Evolutionary conservation across 2,888 invertebrate genomes (phyloP), one percentile per base, ranked within the genome.

Genomic region (Oscheius myriophilus): DNA sequence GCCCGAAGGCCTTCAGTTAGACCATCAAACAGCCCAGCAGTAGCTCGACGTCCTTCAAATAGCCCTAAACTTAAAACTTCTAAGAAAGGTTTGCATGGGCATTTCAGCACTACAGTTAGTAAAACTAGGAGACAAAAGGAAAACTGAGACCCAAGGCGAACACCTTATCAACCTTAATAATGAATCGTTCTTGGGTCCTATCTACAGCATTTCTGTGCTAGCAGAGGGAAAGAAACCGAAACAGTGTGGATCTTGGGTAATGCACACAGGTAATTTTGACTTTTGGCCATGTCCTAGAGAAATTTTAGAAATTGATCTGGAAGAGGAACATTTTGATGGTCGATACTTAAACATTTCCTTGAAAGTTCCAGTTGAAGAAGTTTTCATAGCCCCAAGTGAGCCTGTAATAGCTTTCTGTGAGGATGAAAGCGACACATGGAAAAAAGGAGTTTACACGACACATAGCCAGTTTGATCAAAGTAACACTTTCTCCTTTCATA

Each of bases 381-480:
- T 65, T 3, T 79, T 79, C 61, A 61, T 79, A 7, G 76, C 73
- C 11, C 73, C 76, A 6, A 73, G 52, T 58, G 79, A 79, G 46
- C 79, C 79, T 3, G 65, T 72, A 1, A 72, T 79, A 12, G 79
- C 79, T 12, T 79, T 75, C 49, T 57, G 75, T 18, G 79, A 79
- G 46, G 66, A 72, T 23, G 65, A 59, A 11, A 65, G 69, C 2
- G 43, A 49, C 14, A 72, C 72, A 18, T 79, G 79, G 79, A 75
- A 75, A 59, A 79, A 79, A 53, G 75, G 75, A 51, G 76, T 79
- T 4, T 79, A 72, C 59, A 79, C 79, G 26, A 79, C 75, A 1
- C 79, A 79, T 61, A 67, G 76, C 1, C 76, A 79, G 45, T 79
- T 76, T 45, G 79, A 79, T 71, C 79, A 79, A 53, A 79, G 79